Conservation (phyloP, 2,888 invertebrate genomes). For the Clitarchus hookeri region DNA sequence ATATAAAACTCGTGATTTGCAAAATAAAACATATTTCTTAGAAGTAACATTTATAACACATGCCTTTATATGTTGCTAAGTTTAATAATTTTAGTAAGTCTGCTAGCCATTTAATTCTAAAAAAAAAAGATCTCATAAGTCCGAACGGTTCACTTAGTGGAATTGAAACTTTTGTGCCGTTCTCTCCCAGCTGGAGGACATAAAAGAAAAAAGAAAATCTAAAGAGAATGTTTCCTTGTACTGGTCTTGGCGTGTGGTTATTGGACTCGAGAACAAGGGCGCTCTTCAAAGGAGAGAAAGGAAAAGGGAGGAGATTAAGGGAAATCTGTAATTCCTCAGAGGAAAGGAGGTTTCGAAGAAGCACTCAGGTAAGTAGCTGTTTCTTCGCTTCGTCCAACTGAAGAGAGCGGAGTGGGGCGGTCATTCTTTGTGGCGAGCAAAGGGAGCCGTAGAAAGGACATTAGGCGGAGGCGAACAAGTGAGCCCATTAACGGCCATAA, state of each 20-base stretch:
- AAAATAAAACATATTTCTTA: no score
- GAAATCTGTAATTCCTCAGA: not conserved
- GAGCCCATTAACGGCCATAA: not conserved
- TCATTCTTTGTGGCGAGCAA: not conserved
- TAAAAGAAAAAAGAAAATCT: not conserved
- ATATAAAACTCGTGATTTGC: no score
- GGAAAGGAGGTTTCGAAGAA: not conserved
- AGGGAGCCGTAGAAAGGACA: no score
- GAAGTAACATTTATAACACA: no score
- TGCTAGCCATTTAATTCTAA: no score
- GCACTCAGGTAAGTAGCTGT: conserved; percentile 8
- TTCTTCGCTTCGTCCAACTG: not conserved
- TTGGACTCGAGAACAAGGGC: not conserved
- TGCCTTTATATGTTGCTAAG: no score
- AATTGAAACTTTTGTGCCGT: not conserved
- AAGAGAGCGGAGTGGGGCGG: not conserved
- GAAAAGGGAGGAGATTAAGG: not conserved
- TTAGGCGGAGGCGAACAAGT: not conserved
- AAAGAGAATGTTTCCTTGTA: not conserved
- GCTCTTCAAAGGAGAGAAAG: not conserved
- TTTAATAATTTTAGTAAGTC: no score
- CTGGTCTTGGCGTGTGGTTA: not conserved
- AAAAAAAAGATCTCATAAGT: no score
- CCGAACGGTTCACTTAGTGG: not conserved
- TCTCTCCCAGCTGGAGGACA: not conserved